phyloP scores from a whole-genome alignment of 2,797 vertebrate species.

The Furcifer pardalis region DNA sequence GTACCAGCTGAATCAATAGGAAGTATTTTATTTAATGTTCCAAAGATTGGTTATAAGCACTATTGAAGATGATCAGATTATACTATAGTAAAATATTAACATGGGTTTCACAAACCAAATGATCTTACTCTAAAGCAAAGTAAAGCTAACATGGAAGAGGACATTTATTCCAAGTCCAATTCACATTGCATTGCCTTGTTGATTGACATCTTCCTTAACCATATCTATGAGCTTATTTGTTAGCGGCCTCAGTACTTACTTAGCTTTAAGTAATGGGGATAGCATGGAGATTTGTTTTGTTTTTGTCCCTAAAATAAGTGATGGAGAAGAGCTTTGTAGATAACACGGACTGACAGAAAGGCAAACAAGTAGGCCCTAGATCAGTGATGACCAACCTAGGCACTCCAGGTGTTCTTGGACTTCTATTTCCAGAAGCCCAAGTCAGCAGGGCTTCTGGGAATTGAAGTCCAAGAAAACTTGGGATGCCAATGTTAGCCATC shows the following conservation, averaged over 20 bases:
- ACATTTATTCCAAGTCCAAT: neutral
- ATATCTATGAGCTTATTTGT: no score
- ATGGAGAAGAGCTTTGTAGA: no score
- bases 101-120: neutral
- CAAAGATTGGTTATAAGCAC: neutral
- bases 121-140: neutral
- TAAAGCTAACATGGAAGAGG: neutral
- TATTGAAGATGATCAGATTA: neutral
- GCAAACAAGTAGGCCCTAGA: no score
- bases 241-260: neutral
- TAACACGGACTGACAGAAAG: no score
- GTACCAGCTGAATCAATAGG: neutral
- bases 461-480: no score
- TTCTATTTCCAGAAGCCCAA: no score
- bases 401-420: no score
- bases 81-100: no score
- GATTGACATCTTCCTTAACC: neutral
- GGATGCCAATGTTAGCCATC: no score
- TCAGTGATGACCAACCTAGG: no score
- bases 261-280: neutral
- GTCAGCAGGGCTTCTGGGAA: no score
- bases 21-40: neutral
- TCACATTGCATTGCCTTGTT: neutral
- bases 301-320: no score
- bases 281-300: neutral